These are phyloP conservation scores for Cheilosia impressa DNA, from an alignment of 2,888 invertebrate genomes.

Conservation along the genomic window DNA sequence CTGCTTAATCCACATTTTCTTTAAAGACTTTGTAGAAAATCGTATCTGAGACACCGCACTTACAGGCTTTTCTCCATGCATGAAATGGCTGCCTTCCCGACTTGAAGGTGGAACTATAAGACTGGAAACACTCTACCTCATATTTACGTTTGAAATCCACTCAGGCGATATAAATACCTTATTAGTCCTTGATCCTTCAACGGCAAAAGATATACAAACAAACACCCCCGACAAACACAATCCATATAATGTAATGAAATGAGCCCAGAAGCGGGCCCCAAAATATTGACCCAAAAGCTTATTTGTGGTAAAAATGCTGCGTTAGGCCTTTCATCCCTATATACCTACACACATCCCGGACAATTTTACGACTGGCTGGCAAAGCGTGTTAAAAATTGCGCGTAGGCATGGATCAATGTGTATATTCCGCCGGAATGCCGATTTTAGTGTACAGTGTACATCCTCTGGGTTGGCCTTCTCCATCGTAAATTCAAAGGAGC, in stretches of 20 bases:
- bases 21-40: too few relatives aligned
- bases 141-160: neutral
- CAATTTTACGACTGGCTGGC: constrained; percentile 43
- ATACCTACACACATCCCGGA: neutral
- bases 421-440: constrained; percentile 2
- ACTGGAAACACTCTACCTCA: too few relatives aligned
- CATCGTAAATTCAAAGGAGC: constrained; percentile 41
- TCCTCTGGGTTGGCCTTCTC: constrained; percentile 11
- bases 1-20: too few relatives aligned
- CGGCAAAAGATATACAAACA: neutral
- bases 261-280: neutral
- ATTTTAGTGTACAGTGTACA: neutral
- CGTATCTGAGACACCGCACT: too few relatives aligned
- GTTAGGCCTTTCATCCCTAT: constrained; percentile 37
- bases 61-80: too few relatives aligned
- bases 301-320: constrained; percentile 44
- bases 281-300: constrained; percentile 39
- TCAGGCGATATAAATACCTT: neutral
- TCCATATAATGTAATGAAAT: neutral
- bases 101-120: too few relatives aligned
- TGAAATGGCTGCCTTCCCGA: too few relatives aligned
- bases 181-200: neutral
- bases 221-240: neutral
- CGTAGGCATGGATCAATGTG: constrained; percentile 46
- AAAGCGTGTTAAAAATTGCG: constrained; percentile 52